These are phyloP conservation scores for Bombus haemorrhoidalis DNA, from an alignment of 1,140 invertebrate genomes.

Conservation along the genomic window DNA sequence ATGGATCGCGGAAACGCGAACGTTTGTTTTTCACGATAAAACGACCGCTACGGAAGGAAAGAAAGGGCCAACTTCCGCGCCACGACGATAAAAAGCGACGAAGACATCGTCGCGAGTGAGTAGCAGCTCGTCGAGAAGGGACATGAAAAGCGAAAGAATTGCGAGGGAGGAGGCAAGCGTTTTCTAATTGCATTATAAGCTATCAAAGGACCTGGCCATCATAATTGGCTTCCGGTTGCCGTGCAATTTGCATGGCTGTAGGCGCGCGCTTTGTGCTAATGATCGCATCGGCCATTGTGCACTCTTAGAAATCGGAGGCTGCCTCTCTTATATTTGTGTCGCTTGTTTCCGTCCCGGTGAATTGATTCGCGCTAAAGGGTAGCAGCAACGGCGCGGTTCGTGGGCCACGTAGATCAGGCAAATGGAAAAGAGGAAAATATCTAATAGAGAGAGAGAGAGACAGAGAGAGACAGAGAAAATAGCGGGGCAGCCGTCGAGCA, in stretches of 20 bases:
- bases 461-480: neutral
- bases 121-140: no score
- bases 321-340: conserved; percentile 47
- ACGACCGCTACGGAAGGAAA: conserved; percentile 1
- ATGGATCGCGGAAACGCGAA: neutral
- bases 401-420: conserved; percentile 1
- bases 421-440: conserved; percentile 12
- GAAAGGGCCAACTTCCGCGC: conserved; percentile 27
- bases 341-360: conserved; percentile 24
- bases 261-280: conserved; percentile 47
- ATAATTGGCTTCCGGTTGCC: conserved; percentile 51
- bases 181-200: conserved; percentile 67
- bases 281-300: conserved; percentile 43
- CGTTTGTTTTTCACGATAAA: conserved; percentile 29
- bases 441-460: neutral
- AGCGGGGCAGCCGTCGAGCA: neutral
- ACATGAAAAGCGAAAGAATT: neutral
- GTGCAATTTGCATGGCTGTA: conserved; percentile 53
- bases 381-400: neutral
- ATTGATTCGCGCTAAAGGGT: conserved; percentile 45
- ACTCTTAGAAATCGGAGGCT: conserved; percentile 54
- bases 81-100: neutral
- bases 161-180: neutral
- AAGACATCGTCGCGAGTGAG: conserved; percentile 34
- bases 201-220: conserved; percentile 45